Base-by-base conservation (phyloP, 1,140 invertebrate genomes). In the Globodera rostochiensis region DNA sequence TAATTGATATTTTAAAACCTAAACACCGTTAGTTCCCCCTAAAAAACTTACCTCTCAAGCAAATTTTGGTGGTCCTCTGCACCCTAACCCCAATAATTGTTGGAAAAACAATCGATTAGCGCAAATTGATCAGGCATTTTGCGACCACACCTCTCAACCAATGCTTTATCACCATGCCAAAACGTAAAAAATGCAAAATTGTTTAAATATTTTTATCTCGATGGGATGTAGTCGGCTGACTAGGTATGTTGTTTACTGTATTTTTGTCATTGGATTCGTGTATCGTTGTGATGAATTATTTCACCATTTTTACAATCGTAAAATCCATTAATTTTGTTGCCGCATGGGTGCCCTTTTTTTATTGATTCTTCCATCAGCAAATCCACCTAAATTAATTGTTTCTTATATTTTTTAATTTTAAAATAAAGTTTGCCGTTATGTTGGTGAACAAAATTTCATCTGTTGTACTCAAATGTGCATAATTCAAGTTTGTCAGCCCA, bases 391-490 rank as follows among this genome's bases (percentile, higher is more conserved):
- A 53, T 53, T 53, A 7, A 13, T 53, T 53, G 3, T 9, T 53
- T 53, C 11, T 53, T 7, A 53, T 53, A 53, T 53, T 7, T 13
- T 53, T 53, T 53, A 6, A 6, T 11, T 74, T 45, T 25, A 71
- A 71, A 19, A 47, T n/a, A 73, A 73, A 2, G 50, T 8, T 75
- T 47, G 53, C 74, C 49, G 66, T 75, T 75, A 75, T 75, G 46
- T 75, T 57, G 6, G 74, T 75, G 66, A 53, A 75, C 46, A 75
- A 75, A 45, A 64, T 53, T 21, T 36, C 74, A 75, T 19, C 57
- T 15, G 57, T 75, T 64, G 66, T 75, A 19, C 36, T 64, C 66
- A 64, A 36, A 19, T 45, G 36, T 8, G 53, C 46, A 75, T 75
- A 75, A 75, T 75, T 75, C 46, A 75, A 21, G 46, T 25, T 75